Percentiles rank a stretch among this genome's conserved stretches.
These are phyloP conservation scores for Ochotona curzoniae DNA, from an alignment of 2,113 vertebrate genomes.

Conservation along the genomic window DNA sequence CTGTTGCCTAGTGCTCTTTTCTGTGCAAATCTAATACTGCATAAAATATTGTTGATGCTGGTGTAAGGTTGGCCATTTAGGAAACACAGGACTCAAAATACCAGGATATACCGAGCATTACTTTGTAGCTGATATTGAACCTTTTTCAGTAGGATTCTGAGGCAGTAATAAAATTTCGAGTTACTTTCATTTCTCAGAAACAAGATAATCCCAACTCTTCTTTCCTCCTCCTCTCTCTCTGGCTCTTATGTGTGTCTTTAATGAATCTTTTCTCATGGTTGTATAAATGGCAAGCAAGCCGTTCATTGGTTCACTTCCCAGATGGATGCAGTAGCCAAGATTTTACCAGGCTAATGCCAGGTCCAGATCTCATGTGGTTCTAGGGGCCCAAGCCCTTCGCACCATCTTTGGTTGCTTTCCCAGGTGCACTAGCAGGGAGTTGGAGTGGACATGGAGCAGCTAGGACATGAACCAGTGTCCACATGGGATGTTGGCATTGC, in stretches of 20 bases:
- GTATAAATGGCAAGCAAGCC: neutral
- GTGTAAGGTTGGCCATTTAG: neutral
- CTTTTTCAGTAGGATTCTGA: conserved; percentile 6
- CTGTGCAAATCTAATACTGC: neutral
- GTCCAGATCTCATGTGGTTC: too few relatives aligned
- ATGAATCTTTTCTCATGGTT: conserved; percentile 34
- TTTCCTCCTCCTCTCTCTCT: neutral
- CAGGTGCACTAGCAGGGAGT: too few relatives aligned
- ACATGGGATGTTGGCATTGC: too few relatives aligned
- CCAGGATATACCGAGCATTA: neutral
- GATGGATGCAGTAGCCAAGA: too few relatives aligned
- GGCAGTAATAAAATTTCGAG: neutral
- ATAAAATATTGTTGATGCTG: neutral
- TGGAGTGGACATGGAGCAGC: too few relatives aligned
- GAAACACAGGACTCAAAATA: neutral
- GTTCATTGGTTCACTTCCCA: too few relatives aligned
- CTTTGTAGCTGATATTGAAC: neutral
- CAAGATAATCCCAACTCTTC: neutral
- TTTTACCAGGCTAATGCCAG: too few relatives aligned
- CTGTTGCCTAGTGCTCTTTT: neutral
- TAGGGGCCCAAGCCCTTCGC: too few relatives aligned
- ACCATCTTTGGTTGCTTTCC: too few relatives aligned
- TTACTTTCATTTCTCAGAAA: conserved; percentile 44
- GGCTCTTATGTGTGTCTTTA: too few relatives aligned
- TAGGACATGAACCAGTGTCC: too few relatives aligned